Evolutionary conservation across 2,888 invertebrate species (phyloP).

Genomic region (Leptinotarsa rubiginosa): DNA sequence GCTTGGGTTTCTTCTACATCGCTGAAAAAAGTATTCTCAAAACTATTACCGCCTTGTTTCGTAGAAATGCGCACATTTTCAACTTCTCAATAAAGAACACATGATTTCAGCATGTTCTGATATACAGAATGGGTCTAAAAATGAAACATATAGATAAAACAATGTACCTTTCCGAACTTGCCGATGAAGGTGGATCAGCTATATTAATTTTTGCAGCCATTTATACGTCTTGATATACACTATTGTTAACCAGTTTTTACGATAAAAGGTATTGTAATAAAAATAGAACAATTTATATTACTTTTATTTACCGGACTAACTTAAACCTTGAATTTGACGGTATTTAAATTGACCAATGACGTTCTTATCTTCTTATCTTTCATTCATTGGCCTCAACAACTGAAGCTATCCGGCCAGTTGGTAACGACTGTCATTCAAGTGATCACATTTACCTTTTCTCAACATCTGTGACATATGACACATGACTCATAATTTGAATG

Average conservation of each 20-base stretch:
- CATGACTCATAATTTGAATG: no score
- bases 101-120: neutral
- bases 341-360: no score
- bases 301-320: constrained; percentile 2
- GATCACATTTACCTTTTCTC: no score
- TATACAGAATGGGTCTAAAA: neutral
- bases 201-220: constrained; percentile 72
- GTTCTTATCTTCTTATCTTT: no score
- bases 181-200: constrained; percentile 89
- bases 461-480: no score
- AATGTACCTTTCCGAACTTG: constrained; percentile 89
- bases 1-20: constrained; percentile 74
- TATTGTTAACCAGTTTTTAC: neutral
- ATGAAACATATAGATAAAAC: neutral
- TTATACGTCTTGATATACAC: neutral
- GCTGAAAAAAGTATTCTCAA: constrained; percentile 53
- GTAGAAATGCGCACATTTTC: neutral
- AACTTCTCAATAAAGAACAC: neutral
- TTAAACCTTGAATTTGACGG: neutral
- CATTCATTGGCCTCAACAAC: no score
- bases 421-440: no score
- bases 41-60: neutral
- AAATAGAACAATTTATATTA: neutral
- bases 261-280: constrained; percentile 5
- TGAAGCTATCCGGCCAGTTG: no score